Base-by-base conservation (phyloP, 2,888 invertebrate genomes). In the Netelia virgata region DNA sequence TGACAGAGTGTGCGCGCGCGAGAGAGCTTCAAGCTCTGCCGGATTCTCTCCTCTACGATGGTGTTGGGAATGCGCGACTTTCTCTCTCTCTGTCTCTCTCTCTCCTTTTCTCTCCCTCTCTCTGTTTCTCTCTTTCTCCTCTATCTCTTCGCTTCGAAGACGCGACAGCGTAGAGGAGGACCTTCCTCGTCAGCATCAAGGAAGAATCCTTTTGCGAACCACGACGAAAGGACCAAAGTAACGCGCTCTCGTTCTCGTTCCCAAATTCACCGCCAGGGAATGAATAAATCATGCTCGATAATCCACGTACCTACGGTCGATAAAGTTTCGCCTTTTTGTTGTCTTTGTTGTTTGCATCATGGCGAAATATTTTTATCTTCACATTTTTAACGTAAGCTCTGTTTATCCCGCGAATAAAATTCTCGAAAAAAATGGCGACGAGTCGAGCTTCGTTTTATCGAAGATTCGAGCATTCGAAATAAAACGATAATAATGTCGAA, bases 11-110 rank as follows among this genome's bases (percentile, higher is more conserved):
- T 73, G 23, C 47, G 50, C 41, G 50, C 14, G 43, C 55, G 68
- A 68, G 28, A 57, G 36, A 68, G 76, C 76, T 72, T 72, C 64
- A 64, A 79, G 79, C 83, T 83, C 83, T 50, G 70, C 53, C 57
- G 59, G 70, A 59, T 80, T 68, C 50, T 61, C 59, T 57, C 41
- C 20, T 18, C 63, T 64, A 14, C 23, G 57, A 36, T 53, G 20
- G 66, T 23, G 59, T 59, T 70, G 41, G 64, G 63, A 41, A 55
- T 9, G 47, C 28, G 43, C 55, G 73, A 77, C 50, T 68, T 68
- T 68, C 47, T 28, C 16, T 53, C 61, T 36, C 20, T 43, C 69
- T 81, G 70, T n/a, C 50, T 36, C 36, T 5, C 36, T 36, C 36
- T 36, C 36, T 36, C 36, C 6, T 5, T 36, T 5, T 36, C 36